Percentiles rank a stretch among this genome's conserved stretches.
These are phyloP conservation scores for Caretta caretta DNA, from an alignment of 2,113 vertebrate genomes.

Conservation along the genomic window DNA sequence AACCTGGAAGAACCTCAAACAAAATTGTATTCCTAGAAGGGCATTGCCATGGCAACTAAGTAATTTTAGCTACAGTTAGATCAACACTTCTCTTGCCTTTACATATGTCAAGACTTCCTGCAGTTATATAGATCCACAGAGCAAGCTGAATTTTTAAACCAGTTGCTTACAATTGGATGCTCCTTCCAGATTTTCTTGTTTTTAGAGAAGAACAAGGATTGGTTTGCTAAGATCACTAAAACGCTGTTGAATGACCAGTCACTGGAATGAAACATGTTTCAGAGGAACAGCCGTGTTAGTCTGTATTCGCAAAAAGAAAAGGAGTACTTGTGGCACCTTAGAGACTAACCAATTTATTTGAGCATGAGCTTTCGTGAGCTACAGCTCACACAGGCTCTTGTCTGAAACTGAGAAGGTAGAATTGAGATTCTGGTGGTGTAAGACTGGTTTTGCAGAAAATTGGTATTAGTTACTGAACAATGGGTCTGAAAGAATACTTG, in stretches of 20 bases:
- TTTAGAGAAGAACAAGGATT: not conserved
- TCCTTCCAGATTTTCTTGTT: not conserved
- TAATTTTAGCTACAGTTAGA: not conserved
- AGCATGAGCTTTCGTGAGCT: too few species aligned
- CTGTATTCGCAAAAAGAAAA: too few species aligned
- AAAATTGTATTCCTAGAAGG: slow-evolving; percentile 26
- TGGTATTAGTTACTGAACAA: not conserved
- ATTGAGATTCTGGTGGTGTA: not conserved
- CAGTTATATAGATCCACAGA: not conserved
- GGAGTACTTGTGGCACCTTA: too few species aligned
- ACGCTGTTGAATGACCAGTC: not conserved
- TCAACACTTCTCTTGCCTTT: not conserved
- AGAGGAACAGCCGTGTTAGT: too few species aligned
- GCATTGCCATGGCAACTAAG: slow-evolving; percentile 47
- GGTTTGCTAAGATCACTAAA: not conserved
- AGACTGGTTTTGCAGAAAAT: not conserved
- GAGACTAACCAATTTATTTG: too few species aligned
- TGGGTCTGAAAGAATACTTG: not conserved
- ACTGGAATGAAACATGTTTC: not conserved
- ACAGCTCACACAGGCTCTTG: not conserved
- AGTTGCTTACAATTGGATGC: not conserved
- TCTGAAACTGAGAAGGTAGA: not conserved
- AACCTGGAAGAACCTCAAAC: slow-evolving; percentile 50
- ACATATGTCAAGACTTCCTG: not conserved
- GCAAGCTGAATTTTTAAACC: not conserved